These are phyloP conservation scores for Philereme vetulata DNA, from an alignment of 2,888 invertebrate genomes.

Conservation along the genomic window DNA sequence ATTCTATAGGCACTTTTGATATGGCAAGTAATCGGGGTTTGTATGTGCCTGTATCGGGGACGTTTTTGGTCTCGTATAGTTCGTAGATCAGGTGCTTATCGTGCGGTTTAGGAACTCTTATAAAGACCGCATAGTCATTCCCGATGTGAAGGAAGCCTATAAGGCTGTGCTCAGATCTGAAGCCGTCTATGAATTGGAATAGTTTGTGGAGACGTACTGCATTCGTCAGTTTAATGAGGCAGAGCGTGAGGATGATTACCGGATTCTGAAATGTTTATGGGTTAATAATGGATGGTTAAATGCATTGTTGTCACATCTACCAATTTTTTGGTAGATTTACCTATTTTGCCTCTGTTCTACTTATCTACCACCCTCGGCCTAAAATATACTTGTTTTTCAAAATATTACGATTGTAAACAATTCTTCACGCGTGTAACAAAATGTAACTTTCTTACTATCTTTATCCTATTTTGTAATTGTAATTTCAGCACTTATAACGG, in stretches of 20 bases:
- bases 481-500: too few species aligned
- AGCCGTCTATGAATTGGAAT: constrained; percentile 70
- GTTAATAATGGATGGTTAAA: too few species aligned
- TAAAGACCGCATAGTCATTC: constrained; percentile 64
- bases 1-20: constrained; percentile 66
- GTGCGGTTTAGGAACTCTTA: constrained; percentile 60
- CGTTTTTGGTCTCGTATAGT: constrained; percentile 66
- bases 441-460: too few species aligned
- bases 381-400: too few species aligned
- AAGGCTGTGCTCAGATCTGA: constrained; percentile 59
- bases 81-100: constrained; percentile 66
- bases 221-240: constrained; percentile 36
- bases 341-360: too few species aligned
- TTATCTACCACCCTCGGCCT: too few species aligned
- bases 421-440: too few species aligned
- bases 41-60: constrained; percentile 47
- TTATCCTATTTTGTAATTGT: too few species aligned
- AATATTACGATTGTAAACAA: too few species aligned
- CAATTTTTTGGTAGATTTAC: too few species aligned
- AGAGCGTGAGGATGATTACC: constrained; percentile 33
- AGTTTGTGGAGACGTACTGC: constrained; percentile 66
- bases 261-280: constrained; percentile 42
- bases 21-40: constrained; percentile 65
- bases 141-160: constrained; percentile 70
- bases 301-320: too few species aligned